These are phyloP conservation scores for Hestina assimilis DNA, from an alignment of 1,140 invertebrate species.

Conservation along the genomic window DNA sequence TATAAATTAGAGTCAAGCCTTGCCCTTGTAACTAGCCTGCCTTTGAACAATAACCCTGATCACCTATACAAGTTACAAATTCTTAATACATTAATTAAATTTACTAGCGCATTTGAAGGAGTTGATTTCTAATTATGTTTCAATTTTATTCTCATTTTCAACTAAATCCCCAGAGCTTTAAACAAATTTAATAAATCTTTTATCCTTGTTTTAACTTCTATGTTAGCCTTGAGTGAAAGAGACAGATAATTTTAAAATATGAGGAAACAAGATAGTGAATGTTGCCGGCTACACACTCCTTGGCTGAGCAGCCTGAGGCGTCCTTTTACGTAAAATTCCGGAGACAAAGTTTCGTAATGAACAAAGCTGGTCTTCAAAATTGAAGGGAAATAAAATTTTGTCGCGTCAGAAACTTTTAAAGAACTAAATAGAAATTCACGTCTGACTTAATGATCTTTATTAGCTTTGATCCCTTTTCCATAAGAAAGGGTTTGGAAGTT, in stretches of 20 bases:
- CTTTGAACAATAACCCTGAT: no score
- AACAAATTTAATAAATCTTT: not conserved
- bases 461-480: not conserved
- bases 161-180: not conserved
- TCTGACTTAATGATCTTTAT: slow-evolving; percentile 12
- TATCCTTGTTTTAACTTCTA: not conserved
- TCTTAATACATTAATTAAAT: no score
- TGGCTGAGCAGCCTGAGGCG: not conserved
- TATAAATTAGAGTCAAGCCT: no score
- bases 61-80: no score
- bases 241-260: no score
- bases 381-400: slow-evolving; percentile 16
- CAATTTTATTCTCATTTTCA: not conserved
- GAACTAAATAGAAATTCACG: slow-evolving; percentile 10
- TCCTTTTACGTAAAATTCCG: not conserved
- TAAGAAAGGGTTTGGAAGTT: not conserved
- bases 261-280: no score
- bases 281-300: not conserved
- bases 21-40: no score
- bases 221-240: not conserved
- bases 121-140: slow-evolving; percentile 3
- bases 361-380: slow-evolving; percentile 12
- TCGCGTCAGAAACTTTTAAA: slow-evolving; percentile 8
- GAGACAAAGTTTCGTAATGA: slow-evolving; percentile 14
- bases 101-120: slow-evolving; percentile 1